Evolutionary conservation across 2,888 invertebrate genomes (phyloP), one percentile per base, ranked within the genome.

Genomic region (Augochlorella aurata): DNA sequence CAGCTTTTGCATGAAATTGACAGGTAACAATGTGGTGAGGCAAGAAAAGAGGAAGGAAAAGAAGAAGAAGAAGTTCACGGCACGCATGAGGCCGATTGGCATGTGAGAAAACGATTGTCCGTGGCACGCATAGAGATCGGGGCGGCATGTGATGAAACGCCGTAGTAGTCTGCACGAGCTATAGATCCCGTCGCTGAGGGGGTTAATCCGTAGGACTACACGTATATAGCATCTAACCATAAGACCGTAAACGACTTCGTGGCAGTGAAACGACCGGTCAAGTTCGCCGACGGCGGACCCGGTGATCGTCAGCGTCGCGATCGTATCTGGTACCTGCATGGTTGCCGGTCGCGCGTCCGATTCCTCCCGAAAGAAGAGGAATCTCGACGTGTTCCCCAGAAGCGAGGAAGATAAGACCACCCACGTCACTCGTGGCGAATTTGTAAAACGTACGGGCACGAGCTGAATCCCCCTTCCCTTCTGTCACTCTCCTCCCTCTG

Each of bases 351-450:
- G 83, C 86, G 61, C 83, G 82, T 71, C 74, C 70, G 85, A 88
- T 86, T 86, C 80, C 78, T 58, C 63, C 78, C 74, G 72, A 78
- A 79, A 79, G 80, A 76, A 72, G 76, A 73, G 75, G 71, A 82
- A 66, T 87, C 80, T 80, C 70, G 70, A 61, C 75, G 81, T 63
- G 76, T 81, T 79, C 83, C 84, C 77, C 77, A 65, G 38, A 38
- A 44, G 65, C 65, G 78, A 77, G 83, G 85, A 85, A 68, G 76
- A 74, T 52, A 68, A 81, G 87, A 85, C 87, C 87, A 87, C 87
- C 87, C 87, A 87, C 87, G 87, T 77, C 61, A 81, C 76, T 68
- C 79, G 75, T 85, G 73, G 84, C 74, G 84, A 84, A 84, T 83
- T 79, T 73, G 68, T 82, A 52, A 70, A 74, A 74, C 65, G 78